phyloP scores from a whole-genome alignment of 1,140 invertebrate species.

The Neodiprion virginianus region DNA sequence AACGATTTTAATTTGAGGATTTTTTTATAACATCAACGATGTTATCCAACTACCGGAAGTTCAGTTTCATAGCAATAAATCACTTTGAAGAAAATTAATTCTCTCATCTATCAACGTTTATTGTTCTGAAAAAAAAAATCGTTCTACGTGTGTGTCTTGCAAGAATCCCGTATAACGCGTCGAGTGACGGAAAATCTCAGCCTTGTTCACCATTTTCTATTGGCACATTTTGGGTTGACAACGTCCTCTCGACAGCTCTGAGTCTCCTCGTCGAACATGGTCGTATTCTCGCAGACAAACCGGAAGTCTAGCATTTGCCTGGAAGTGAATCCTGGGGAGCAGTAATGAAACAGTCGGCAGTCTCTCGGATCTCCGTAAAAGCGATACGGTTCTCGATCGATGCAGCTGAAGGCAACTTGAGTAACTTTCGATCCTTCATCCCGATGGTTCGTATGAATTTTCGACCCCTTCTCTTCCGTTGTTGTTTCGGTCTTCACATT shows the following conservation, averaged over 20 bases:
- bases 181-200: neutral
- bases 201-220: conserved; percentile 39
- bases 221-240: conserved; percentile 43
- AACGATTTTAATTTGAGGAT: too few relatives aligned
- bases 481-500: conserved; percentile 13
- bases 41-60: too few relatives aligned
- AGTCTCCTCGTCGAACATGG: conserved; percentile 63
- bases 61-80: too few relatives aligned
- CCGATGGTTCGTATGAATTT: conserved; percentile 5
- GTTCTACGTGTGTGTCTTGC: too few relatives aligned
- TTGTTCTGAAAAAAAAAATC: too few relatives aligned
- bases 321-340: conserved; percentile 64
- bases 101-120: too few relatives aligned
- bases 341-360: conserved; percentile 68
- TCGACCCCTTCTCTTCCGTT: conserved; percentile 18
- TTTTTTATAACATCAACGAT: too few relatives aligned
- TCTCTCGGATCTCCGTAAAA: conserved; percentile 67
- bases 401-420: conserved; percentile 60
- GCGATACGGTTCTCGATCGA: conserved; percentile 63
- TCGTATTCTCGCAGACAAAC: conserved; percentile 67
- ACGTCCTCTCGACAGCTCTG: conserved; percentile 59
- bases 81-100: too few relatives aligned
- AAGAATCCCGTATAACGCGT: neutral
- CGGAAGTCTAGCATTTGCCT: conserved; percentile 67
- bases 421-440: conserved; percentile 8